phyloP scores from a whole-genome alignment of 2,113 vertebrate genomes.

The Pundamilia nyererei region DNA sequence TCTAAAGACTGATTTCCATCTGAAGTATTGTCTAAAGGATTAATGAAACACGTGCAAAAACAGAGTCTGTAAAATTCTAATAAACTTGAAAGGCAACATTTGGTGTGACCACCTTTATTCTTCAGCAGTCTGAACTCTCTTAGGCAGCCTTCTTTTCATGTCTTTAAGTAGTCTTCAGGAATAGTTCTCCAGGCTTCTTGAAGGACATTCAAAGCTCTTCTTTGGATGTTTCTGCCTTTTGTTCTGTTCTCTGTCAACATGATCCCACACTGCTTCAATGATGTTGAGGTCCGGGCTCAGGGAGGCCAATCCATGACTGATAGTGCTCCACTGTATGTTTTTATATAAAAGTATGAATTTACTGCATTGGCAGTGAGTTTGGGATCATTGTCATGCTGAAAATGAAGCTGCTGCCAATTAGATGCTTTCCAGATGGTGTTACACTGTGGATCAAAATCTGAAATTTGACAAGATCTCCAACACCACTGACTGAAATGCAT shows the following conservation, averaged over 20 bases:
- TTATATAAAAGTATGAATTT: not conserved
- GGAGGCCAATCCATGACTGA: not conserved
- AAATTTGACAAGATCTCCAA: not conserved
- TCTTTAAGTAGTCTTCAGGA: not conserved
- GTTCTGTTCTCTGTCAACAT: not conserved
- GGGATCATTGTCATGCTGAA: not conserved
- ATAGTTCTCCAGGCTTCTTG: not conserved
- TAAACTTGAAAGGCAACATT: not conserved
- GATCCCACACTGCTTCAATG: not conserved
- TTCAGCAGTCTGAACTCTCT: not conserved
- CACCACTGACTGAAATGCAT: not conserved
- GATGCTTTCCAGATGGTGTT: not conserved
- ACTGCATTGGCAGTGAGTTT: not conserved
- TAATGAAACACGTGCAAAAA: not conserved
- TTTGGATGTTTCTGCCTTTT: not conserved
- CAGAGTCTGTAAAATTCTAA: not conserved
- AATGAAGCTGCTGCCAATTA: not conserved
- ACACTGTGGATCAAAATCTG: not conserved
- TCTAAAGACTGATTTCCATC: not conserved
- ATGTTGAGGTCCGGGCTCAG: not conserved
- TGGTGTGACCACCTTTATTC: not conserved
- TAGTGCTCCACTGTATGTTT: fast-evolving
- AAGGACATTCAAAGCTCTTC: not conserved
- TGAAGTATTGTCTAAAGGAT: not conserved
- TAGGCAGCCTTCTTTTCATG: not conserved